Conservation (phyloP, 2,797 vertebrate genomes). For the Atherinosoma microstoma region DNA sequence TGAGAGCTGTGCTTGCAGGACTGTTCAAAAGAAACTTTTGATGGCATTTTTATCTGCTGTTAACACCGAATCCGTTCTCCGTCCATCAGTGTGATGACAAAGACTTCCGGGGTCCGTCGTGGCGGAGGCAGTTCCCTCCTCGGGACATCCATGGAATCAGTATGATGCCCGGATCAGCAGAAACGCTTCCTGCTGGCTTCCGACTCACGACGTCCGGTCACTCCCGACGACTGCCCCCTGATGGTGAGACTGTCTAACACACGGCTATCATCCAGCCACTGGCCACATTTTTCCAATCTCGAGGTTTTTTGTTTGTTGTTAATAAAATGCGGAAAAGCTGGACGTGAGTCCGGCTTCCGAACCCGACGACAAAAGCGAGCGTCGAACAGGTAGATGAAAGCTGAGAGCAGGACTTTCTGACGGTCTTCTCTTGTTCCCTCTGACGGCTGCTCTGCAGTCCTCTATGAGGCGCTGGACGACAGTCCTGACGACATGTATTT, state of each 20-base stretch:
- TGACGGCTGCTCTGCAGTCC: constrained; percentile 79
- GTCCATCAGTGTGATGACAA: constrained; percentile 86
- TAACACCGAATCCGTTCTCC: background rate
- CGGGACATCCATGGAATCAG: constrained; percentile 97
- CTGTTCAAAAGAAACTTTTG: background rate
- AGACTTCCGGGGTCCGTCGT: constrained; percentile 93
- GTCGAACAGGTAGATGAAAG: constrained; percentile 16
- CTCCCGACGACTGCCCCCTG: constrained; percentile 91
- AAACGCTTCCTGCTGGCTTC: constrained; percentile 97
- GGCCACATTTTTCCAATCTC: background rate
- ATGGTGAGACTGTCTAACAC: constrained; percentile 79
- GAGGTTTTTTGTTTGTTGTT: background rate
- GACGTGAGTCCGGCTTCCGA: constrained; percentile 1
- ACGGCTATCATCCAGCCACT: background rate
- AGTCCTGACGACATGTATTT: constrained; percentile 86
- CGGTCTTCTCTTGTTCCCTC: constrained; percentile 75
- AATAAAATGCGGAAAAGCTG: background rate
- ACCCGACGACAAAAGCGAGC: background rate
- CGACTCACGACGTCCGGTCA: constrained; percentile 93
- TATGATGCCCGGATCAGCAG: constrained; percentile 98
- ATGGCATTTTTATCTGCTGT: background rate
- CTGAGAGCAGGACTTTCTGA: constrained; percentile 52
- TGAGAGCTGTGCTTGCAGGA: too few species aligned
- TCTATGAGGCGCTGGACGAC: constrained; percentile 85
- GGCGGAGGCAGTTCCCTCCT: constrained; percentile 96